phyloP scores from a whole-genome alignment of 2,797 vertebrate species.

The Carduelis carduelis region DNA sequence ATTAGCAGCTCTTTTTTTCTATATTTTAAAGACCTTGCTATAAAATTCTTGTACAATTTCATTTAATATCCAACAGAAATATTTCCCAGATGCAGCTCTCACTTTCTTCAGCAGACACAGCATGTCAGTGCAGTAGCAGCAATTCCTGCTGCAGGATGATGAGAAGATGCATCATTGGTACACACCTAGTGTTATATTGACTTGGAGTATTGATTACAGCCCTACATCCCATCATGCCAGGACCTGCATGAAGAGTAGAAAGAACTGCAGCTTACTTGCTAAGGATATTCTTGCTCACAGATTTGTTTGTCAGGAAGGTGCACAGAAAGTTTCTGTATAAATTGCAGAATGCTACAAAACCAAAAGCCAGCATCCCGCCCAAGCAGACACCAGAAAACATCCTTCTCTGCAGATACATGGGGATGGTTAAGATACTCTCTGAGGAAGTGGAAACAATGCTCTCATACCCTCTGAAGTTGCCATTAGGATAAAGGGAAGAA shows the following conservation, averaged over 20 bases:
- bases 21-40: background rate
- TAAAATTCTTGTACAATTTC: background rate
- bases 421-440: background rate
- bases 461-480: background rate
- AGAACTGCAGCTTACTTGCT: background rate
- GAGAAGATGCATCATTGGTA: background rate
- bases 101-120: background rate
- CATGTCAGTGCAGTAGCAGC: background rate
- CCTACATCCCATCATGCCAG: background rate
- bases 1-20: background rate
- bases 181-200: background rate
- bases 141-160: background rate
- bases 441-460: background rate
- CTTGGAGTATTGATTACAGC: background rate
- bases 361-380: background rate
- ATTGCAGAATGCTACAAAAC: background rate
- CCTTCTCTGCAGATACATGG: rapidly evolving
- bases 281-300: background rate
- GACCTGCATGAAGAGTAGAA: background rate
- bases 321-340: background rate
- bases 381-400: background rate
- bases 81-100: background rate
- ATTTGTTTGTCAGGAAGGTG: background rate
- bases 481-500: background rate
- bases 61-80: background rate